phyloP scores from a whole-genome alignment of 2,888 invertebrate genomes.

The Rhingia rostrata region DNA sequence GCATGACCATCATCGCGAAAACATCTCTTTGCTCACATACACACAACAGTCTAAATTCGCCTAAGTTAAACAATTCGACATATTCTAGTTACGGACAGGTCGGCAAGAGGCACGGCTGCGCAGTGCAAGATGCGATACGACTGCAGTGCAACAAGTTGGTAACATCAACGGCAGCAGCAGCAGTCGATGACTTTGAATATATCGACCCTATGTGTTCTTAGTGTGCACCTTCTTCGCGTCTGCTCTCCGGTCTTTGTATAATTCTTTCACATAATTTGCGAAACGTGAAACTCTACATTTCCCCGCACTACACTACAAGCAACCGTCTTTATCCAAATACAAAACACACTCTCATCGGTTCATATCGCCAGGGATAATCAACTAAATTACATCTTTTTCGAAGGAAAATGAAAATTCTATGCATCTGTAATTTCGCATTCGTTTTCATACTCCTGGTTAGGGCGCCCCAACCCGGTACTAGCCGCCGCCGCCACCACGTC shows the following conservation, averaged over 20 bases:
- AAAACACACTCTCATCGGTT: slow-evolving; percentile 22
- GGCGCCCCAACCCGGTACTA: not conserved
- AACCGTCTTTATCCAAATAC: not conserved
- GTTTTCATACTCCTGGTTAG: slow-evolving; percentile 68
- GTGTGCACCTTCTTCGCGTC: not conserved
- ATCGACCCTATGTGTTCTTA: slow-evolving; percentile 35
- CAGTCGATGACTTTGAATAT: slow-evolving; percentile 69
- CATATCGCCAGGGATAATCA: slow-evolving; percentile 72
- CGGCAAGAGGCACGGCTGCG: not conserved
- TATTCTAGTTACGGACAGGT: slow-evolving; percentile 33
- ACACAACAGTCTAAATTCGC: slow-evolving; percentile 63
- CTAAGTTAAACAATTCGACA: slow-evolving; percentile 73
- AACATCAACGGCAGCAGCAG: slow-evolving; percentile 12
- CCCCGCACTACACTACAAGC: not conserved
- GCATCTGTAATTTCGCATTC: slow-evolving; percentile 71
- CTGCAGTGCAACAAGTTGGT: slow-evolving; percentile 14
- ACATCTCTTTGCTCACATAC: slow-evolving; percentile 42
- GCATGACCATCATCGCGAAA: slow-evolving; percentile 66
- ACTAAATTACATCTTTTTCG: slow-evolving; percentile 73
- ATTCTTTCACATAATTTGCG: slow-evolving; percentile 70
- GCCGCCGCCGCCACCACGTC: not conserved
- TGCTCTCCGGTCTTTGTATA: slow-evolving; percentile 19
- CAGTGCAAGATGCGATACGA: slow-evolving; percentile 53
- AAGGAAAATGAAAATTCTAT: slow-evolving; percentile 75
- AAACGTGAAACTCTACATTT: slow-evolving; percentile 64